Percentiles rank a stretch among this genome's conserved stretches.
phyloP scores from a whole-genome alignment of 2,797 vertebrate species.

The Characodon lateralis region DNA sequence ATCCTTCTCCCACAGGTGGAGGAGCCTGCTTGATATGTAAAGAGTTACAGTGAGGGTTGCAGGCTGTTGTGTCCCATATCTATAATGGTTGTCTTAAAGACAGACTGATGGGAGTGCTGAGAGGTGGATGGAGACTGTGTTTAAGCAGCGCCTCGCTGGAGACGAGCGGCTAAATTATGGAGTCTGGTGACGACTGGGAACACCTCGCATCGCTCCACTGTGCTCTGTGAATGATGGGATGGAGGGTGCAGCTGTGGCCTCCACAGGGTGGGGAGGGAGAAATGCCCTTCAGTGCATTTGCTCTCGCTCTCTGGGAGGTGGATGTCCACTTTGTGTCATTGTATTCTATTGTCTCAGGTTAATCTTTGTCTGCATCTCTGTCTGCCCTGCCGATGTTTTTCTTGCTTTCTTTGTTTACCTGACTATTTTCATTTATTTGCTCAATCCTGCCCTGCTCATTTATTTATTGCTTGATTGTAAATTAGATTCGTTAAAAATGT shows the following conservation, averaged over 20 bases:
- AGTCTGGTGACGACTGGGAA: slow-evolving; percentile 57
- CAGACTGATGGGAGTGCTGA: slow-evolving; percentile 62
- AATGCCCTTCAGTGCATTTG: slow-evolving; percentile 24
- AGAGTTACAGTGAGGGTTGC: slow-evolving; percentile 41
- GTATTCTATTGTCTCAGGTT: slow-evolving; percentile 10
- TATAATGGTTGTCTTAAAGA: slow-evolving; percentile 61
- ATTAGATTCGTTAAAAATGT: not conserved
- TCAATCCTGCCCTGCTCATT: not conserved
- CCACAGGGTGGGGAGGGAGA: slow-evolving; percentile 29
- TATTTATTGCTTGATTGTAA: not conserved
- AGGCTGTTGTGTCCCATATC: slow-evolving; percentile 51
- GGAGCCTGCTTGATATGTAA: slow-evolving; percentile 30
- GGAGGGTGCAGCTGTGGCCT: slow-evolving; percentile 44
- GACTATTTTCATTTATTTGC: not conserved
- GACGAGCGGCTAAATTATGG: slow-evolving; percentile 67
- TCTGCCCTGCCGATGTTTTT: slow-evolving; percentile 2
- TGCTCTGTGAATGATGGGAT: slow-evolving; percentile 61
- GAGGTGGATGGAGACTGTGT: slow-evolving; percentile 40
- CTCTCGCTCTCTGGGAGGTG: slow-evolving; percentile 35
- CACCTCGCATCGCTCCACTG: slow-evolving; percentile 35
- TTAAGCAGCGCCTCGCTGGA: slow-evolving; percentile 58
- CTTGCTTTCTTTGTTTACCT: slow-evolving; percentile 1
- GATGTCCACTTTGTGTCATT: slow-evolving; percentile 10
- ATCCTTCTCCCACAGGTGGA: slow-evolving; percentile 45
- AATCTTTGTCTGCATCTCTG: slow-evolving; percentile 22